Conservation (phyloP, 2,113 vertebrate genomes). For the Rutilus rutilus region DNA sequence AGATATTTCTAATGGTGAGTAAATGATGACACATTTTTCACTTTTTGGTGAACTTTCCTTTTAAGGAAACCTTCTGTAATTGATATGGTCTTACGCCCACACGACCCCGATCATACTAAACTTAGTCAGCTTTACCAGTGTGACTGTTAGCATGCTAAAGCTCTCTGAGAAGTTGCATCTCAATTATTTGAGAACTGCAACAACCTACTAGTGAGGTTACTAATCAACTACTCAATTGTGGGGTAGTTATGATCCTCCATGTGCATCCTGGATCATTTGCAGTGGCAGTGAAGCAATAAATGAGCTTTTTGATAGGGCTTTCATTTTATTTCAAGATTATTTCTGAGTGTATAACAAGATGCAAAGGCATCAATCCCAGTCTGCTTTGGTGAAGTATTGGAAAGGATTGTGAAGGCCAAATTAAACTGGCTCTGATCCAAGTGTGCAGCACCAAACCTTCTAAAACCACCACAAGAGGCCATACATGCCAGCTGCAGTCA, state of each 20-base stretch:
- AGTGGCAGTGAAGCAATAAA: slow-evolving; percentile 9
- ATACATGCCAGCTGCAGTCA: not conserved
- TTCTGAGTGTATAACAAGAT: slow-evolving; percentile 42
- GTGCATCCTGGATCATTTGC: not conserved
- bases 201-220: not conserved
- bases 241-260: not conserved
- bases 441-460: slow-evolving; percentile 36
- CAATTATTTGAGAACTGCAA: not conserved
- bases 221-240: not conserved
- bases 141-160: not conserved
- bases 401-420: slow-evolving; percentile 22
- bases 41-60: not conserved
- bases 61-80: not conserved
- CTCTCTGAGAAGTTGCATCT: not conserved
- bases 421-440: slow-evolving; percentile 16
- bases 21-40: not conserved
- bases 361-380: slow-evolving; percentile 49
- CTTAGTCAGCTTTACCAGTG: not conserved
- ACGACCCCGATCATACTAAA: not conserved
- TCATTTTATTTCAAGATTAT: slow-evolving; percentile 1
- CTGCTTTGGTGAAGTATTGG: slow-evolving; percentile 44
- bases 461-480: not conserved
- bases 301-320: slow-evolving; percentile 8
- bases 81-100: too few species aligned
- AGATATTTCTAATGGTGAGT: not conserved